phyloP scores from a whole-genome alignment of 2,888 invertebrate genomes.

The Xylota segnis region DNA sequence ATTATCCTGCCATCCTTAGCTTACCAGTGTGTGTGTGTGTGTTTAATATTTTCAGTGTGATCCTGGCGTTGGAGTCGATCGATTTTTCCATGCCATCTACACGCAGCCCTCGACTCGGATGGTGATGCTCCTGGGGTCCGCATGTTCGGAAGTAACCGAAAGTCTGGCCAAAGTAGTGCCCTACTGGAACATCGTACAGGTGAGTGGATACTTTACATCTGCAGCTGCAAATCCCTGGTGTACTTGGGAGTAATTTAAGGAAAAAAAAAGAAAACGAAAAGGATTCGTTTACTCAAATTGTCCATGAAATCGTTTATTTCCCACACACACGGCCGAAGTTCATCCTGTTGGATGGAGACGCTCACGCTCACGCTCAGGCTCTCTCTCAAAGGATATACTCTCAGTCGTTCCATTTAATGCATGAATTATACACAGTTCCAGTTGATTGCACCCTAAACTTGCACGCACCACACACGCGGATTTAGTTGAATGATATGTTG shows the following conservation, averaged over 20 bases:
- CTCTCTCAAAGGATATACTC: conserved; percentile 1
- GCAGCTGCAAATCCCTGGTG: conserved; percentile 20
- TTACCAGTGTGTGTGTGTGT: conserved; percentile 1
- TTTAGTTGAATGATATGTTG: conserved; percentile 42
- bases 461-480: not conserved
- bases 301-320: conserved; percentile 55
- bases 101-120: conserved; percentile 90
- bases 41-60: conserved; percentile 89
- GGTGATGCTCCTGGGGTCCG: conserved; percentile 93
- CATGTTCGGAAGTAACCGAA: conserved; percentile 96
- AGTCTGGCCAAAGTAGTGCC: conserved; percentile 95
- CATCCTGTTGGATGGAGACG: not conserved
- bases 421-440: conserved; percentile 41
- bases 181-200: conserved; percentile 97
- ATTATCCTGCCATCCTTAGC: conserved; percentile 15
- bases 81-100: conserved; percentile 96
- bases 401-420: conserved; percentile 30
- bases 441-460: conserved; percentile 49
- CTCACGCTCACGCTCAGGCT: too few species aligned
- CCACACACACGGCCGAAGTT: not conserved
- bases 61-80: conserved; percentile 95
- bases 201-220: conserved; percentile 81
- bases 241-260: conserved; percentile 9
- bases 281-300: conserved; percentile 40
- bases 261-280: not conserved